Conservation (phyloP, 2,113 vertebrate species). For the Hippocampus mohnikei region DNA sequence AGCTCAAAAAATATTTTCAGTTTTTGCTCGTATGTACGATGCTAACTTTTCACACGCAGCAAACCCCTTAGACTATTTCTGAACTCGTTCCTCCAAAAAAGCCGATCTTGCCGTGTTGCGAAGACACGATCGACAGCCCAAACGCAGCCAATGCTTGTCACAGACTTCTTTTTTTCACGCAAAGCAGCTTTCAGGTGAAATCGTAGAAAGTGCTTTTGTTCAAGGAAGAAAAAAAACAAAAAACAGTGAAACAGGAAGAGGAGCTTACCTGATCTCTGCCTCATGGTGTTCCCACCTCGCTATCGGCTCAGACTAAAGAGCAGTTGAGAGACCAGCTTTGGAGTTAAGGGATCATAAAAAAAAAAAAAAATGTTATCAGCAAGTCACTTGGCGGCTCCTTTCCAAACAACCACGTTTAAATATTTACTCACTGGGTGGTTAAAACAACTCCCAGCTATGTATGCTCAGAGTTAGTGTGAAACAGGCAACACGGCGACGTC, state of each 20-base stretch:
- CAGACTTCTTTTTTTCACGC: not conserved
- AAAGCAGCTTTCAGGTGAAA: conserved; percentile 15
- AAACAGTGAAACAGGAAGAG: conserved; percentile 1
- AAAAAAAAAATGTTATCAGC: conserved; percentile 8
- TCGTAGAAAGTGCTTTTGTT: not conserved
- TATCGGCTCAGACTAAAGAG: conserved; percentile 2
- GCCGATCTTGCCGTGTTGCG: not conserved
- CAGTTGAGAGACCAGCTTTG: conserved; percentile 53
- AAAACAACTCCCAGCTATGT: not conserved
- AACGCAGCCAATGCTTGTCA: not conserved
- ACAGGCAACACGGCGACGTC: not conserved
- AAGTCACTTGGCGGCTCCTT: conserved; percentile 28
- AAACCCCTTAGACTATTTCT: not conserved
- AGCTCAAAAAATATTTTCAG: not conserved
- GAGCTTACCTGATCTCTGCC: conserved; percentile 49
- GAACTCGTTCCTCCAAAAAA: not conserved
- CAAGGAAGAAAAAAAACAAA: not conserved
- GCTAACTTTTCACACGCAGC: not conserved
- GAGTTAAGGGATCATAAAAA: conserved; percentile 33
- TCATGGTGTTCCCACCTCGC: conserved; percentile 40
- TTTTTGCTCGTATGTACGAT: not conserved
- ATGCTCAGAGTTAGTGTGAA: not conserved
- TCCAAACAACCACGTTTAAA: conserved; percentile 49
- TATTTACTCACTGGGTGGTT: conserved; percentile 49
- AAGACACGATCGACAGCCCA: not conserved